Conservation (phyloP, 1,140 invertebrate species). For the Schlechtendalia chinensis region DNA sequence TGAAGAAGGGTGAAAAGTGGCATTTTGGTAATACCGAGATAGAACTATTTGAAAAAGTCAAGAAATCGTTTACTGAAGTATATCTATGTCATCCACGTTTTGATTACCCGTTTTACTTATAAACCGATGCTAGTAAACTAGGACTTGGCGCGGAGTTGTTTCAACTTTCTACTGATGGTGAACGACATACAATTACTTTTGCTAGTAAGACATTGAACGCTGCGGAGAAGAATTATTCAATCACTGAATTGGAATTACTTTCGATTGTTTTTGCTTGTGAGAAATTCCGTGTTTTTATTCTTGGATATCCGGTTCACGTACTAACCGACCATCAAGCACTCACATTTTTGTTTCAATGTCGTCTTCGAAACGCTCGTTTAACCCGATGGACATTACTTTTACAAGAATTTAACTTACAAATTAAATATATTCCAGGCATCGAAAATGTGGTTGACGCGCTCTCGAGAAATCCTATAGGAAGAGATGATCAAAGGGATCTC, state of each 20-base stretch:
- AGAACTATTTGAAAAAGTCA: not conserved
- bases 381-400: no score
- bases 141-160: conserved; percentile 70
- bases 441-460: not conserved
- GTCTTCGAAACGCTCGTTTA: not conserved
- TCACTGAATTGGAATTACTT: no score
- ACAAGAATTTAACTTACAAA: no score
- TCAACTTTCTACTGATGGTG: conserved; percentile 59
- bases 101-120: not conserved
- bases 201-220: not conserved
- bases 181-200: not conserved
- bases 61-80: not conserved
- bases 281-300: no score
- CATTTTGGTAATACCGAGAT: not conserved
- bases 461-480: not conserved
- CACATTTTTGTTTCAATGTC: conserved; percentile 13
- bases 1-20: not conserved
- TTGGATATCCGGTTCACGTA: no score
- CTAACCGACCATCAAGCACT: no score
- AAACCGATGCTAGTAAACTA: conserved; percentile 77
- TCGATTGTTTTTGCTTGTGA: no score
- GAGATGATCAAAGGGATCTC: not conserved
- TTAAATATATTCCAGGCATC: not conserved
- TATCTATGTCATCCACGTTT: not conserved
- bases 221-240: conserved; percentile 16